Percentiles rank a stretch among this genome's conserved stretches.
Evolutionary conservation across 2,113 vertebrate genomes (phyloP).

Genomic region (Alouatta palliata): DNA sequence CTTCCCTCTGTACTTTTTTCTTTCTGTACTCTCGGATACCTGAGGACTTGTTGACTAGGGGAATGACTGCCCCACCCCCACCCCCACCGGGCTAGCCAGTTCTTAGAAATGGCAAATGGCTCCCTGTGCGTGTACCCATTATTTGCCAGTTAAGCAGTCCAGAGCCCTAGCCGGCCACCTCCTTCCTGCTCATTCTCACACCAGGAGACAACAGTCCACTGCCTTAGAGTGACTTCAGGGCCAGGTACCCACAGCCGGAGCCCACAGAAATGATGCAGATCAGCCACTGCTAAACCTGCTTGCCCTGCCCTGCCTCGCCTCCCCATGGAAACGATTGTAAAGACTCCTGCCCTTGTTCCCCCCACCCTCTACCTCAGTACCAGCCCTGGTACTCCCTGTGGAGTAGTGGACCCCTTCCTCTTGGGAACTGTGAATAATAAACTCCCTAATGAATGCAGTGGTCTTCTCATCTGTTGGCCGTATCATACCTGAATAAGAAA

Average conservation of each 20-base stretch:
- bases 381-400: neutral
- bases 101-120: neutral
- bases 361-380: neutral
- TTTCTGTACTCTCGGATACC: neutral
- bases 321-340: accelerated
- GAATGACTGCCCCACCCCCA: neutral
- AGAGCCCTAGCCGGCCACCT: neutral
- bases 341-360: no score
- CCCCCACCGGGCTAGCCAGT: neutral
- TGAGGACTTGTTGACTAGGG: neutral
- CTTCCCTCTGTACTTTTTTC: neutral
- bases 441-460: neutral
- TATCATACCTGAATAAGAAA: neutral
- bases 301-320: neutral
- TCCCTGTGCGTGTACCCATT: neutral
- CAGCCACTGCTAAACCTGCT: neutral
- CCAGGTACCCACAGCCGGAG: neutral
- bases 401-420: neutral
- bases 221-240: neutral
- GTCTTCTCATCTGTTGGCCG: neutral
- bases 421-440: neutral
- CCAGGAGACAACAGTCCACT: neutral
- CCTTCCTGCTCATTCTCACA: neutral
- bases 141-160: neutral
- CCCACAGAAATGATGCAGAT: neutral